A percentile compares a stretch with the other conserved stretches of the same genome.
Evolutionary conservation across 1,140 invertebrate genomes (phyloP).

Genomic region (Drosophila oshimai): DNA sequence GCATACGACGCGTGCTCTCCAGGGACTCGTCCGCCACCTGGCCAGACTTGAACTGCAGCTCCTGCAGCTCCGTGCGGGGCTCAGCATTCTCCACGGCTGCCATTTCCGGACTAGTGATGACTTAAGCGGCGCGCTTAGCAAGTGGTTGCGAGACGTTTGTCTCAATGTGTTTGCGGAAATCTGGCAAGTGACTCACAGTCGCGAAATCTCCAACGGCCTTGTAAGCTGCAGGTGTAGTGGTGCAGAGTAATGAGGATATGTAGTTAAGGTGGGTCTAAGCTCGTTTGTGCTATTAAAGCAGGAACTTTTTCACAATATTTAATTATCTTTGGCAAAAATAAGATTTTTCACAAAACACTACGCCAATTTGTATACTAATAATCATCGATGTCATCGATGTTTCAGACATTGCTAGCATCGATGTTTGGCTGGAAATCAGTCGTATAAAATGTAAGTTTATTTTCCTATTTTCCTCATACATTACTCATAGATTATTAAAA

Average conservation of each 20-base stretch:
- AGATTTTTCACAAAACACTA: slow-evolving; percentile 1
- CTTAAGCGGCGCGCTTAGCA: slow-evolving; percentile 36
- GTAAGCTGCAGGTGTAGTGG: background rate
- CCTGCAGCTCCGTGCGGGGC: slow-evolving; percentile 90
- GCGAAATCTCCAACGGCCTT: background rate
- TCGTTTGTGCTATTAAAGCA: background rate
- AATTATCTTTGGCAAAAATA: slow-evolving; percentile 4
- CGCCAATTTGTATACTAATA: slow-evolving; percentile 15
- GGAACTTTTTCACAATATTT: background rate
- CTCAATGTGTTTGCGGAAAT: slow-evolving; percentile 15
- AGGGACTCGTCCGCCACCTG: slow-evolving; percentile 94
- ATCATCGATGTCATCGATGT: too few relatives aligned
- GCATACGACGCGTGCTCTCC: slow-evolving; percentile 98
- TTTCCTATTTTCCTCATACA: too few relatives aligned
- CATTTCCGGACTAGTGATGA: slow-evolving; percentile 62
- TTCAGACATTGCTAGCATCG: too few relatives aligned
- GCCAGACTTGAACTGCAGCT: slow-evolving; percentile 90
- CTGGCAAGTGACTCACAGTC: slow-evolving; percentile 54
- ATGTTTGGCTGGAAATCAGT: too few relatives aligned
- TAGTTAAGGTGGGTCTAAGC: background rate
- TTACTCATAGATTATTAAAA: too few relatives aligned
- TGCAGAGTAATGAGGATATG: background rate
- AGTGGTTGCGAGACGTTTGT: slow-evolving; percentile 52
- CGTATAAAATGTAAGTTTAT: too few relatives aligned
- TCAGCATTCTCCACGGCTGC: slow-evolving; percentile 84